Evolutionary conservation across 2,113 vertebrate genomes (phyloP), one percentile per base, ranked within the genome.

Genomic region (Falco punctatus): DNA sequence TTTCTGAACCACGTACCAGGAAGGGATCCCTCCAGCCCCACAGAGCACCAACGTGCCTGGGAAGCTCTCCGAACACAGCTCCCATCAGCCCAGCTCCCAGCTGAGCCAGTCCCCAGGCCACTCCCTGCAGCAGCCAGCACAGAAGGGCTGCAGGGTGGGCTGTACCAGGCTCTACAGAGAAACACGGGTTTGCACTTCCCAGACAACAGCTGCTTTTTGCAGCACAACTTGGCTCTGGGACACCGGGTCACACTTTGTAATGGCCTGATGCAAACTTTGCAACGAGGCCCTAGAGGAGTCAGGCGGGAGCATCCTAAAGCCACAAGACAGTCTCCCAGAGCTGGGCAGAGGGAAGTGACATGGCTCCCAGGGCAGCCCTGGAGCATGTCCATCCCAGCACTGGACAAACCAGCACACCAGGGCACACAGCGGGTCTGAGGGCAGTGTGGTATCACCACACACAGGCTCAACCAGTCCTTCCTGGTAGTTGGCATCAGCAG

Each of bases 21-120:
- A 42, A 42, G 15, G 55, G 42, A 42, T 42, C 42, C 42, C 52
- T 20, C 40, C 40, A 27, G 48, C n/a, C 48, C 69, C 13, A 5
- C 67, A 38, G 67, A 21, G 48, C 24, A 38, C 24, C 13, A 6
- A 6, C 1, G 4, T 3, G 24, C 46, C 48, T 0, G 2, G 48
- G 33, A 71, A 38, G n/a, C n/a, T 22, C 69, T 52, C 48, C 5
- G 5, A 71, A 28, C 5, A 5, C 3, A 42, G 26, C n/a, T 35
- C 48, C 33, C 24, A 0, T 17, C 67, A 38, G 48, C 67, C 18
- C 6, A 11, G 48, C 67, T 52, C 67, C 48, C 48, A 28, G 33
- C n/a, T 28, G 67, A 51, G 48, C 18, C 42, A 42, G 42, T 42
- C 42, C 42, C 42, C 12, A 42, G 42, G 42, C 12, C 42, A 42